phyloP scores from a whole-genome alignment of 2,888 invertebrate species.

The Netelia fuscicornis region DNA sequence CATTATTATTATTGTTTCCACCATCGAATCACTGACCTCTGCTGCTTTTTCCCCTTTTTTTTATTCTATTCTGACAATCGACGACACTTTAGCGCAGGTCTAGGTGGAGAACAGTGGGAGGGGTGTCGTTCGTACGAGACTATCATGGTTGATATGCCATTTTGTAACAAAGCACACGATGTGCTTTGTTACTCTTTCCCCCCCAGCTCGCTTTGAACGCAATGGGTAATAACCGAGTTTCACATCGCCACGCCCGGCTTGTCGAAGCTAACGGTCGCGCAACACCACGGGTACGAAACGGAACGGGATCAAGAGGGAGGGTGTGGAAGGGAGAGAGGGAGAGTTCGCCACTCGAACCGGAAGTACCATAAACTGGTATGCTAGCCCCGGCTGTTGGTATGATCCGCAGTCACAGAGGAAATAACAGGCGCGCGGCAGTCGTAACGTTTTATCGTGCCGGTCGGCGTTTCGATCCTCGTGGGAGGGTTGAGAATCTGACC shows the following conservation, averaged over 20 bases:
- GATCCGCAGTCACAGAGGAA: conserved; percentile 65
- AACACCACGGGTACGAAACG: background rate
- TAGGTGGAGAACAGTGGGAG: background rate
- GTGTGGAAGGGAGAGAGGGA: background rate
- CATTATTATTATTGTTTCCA: background rate
- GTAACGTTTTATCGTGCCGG: conserved; percentile 70
- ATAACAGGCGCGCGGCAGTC: conserved; percentile 68
- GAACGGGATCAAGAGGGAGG: background rate
- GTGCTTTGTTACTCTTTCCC: conserved; percentile 7
- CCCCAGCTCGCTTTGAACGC: conserved; percentile 11
- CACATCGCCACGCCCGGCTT: conserved; percentile 32
- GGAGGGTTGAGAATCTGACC: conserved; percentile 8
- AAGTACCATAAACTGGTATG: conserved; percentile 66
- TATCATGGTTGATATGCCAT: conserved; percentile 43
- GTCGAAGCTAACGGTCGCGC: conserved; percentile 45
- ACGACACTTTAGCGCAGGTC: background rate
- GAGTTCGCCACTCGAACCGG: conserved; percentile 54
- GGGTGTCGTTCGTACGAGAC: conserved; percentile 7
- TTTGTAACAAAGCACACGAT: conserved; percentile 32
- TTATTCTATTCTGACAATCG: background rate
- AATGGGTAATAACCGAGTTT: conserved; percentile 62
- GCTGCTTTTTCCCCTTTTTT: background rate
- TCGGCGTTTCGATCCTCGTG: conserved; percentile 58
- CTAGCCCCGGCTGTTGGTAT: conserved; percentile 46
- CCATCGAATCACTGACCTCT: background rate